These are phyloP conservation scores for Parotocinclus haroldoi DNA, from an alignment of 2,797 vertebrate species.

Conservation along the genomic window DNA sequence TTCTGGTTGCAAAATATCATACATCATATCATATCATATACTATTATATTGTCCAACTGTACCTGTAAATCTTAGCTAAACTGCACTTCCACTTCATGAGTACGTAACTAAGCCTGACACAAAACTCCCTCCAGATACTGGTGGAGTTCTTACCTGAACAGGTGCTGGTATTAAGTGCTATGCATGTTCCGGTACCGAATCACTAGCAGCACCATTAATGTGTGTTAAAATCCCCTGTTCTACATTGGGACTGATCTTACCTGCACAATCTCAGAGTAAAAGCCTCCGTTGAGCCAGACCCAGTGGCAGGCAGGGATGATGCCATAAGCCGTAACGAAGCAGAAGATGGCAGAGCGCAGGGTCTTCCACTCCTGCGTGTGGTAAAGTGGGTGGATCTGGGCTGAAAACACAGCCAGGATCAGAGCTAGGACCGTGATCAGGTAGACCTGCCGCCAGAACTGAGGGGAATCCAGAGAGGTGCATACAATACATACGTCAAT, in stretches of 20 bases:
- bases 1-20: too few species aligned
- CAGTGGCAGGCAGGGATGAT: conserved; percentile 91
- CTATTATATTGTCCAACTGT: too few species aligned
- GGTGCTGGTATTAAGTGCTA: too few species aligned
- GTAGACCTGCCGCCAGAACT: conserved; percentile 97
- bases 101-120: too few species aligned
- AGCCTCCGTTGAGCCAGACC: conserved; percentile 90
- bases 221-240: too few species aligned
- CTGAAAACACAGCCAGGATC: conserved; percentile 92
- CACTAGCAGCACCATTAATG: too few species aligned
- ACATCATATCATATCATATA: too few species aligned
- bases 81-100: too few species aligned
- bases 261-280: conserved; percentile 83
- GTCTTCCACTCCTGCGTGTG: conserved; percentile 90
- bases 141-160: too few species aligned
- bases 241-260: conserved; percentile 56
- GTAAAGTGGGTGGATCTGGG: conserved; percentile 94
- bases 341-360: conserved; percentile 86
- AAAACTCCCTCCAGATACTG: too few species aligned
- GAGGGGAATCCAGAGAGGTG: background rate
- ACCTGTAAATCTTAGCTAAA: too few species aligned
- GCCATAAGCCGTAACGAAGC: conserved; percentile 85
- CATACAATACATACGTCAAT: background rate
- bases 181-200: too few species aligned
- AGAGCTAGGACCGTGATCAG: conserved; percentile 88